Evolutionary conservation across 2,113 vertebrate species (phyloP), one percentile per base, ranked within the genome.

Genomic region (Eurypyga helias): DNA sequence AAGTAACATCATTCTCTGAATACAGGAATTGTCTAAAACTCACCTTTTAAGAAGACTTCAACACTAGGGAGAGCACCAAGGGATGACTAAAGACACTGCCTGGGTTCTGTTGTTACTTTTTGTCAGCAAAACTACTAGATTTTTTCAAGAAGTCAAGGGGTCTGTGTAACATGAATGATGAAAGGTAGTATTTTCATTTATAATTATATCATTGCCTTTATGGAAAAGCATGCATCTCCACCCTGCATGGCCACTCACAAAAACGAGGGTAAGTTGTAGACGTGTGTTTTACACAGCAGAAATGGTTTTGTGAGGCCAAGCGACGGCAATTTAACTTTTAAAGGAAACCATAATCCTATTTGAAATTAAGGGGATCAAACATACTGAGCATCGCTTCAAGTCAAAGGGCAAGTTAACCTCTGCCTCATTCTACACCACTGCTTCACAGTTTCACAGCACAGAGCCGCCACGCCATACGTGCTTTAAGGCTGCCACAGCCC

Each of bases 381-480:
- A 24, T 2, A 46, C 5, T 2, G 29, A 87, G 26, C 11, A 64
- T 9, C 29, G 19, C 33, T 55, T 36, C 5, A 43, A 64, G 83
- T 24, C 61, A 61, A 75, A 83, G 49, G 26, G 54, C 41, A 60
- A 61, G 52, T 45, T 4, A 45, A 20, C 4, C 51, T 19, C 12
- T n/a, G 38, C 38, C 23, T 67, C 5, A 1, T 49, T 41, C 43
- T 33, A 29, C 43, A 76, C 43, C 3, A 2, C 57, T 6, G 5
- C 1, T 19, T 41, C 18, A 9, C 55, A 31, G 31, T 5, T 9
- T 2, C 7, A 14, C 0, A 55, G 33, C 79, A 28, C 29, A 3
- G 0, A 14, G 33, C 2, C 66, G 16, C 2, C 2, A 1, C 31
- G 3, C 14, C 0, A 31, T 1, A 11, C 2, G 1, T 1, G 28